A percentile compares a stretch with the other conserved stretches of the same genome.
Conservation (phyloP, 2,797 vertebrate species). For the Silurus lanzhouensis region DNA sequence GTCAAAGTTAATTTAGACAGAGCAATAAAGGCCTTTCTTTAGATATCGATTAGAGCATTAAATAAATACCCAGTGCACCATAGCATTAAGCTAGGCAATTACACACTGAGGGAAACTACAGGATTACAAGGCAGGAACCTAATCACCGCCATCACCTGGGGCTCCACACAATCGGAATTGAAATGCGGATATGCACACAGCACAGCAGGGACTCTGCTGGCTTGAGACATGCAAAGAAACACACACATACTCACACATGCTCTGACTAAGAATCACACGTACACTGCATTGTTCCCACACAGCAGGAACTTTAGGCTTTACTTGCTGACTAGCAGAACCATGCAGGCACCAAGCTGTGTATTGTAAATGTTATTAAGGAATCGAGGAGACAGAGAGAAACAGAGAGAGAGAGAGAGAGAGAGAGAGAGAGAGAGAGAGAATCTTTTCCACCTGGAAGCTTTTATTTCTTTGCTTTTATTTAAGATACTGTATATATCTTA, state of each 20-base stretch:
- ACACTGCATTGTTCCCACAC: slow-evolving; percentile 43
- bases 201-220: slow-evolving; percentile 25
- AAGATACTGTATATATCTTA: neutral
- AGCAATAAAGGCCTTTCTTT: slow-evolving; percentile 61
- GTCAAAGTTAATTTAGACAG: slow-evolving; percentile 66
- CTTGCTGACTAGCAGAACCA: slow-evolving; percentile 53
- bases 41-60: slow-evolving; percentile 66
- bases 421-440: slow-evolving; percentile 23
- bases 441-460: neutral
- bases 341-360: slow-evolving; percentile 44
- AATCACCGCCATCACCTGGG: slow-evolving; percentile 39
- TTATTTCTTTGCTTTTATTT: neutral
- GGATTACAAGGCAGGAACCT: slow-evolving; percentile 33
- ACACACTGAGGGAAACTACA: slow-evolving; percentile 53
- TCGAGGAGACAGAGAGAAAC: neutral
- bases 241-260: slow-evolving; percentile 31
- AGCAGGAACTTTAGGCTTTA: slow-evolving; percentile 44
- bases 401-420: slow-evolving; percentile 28
- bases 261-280: slow-evolving; percentile 1
- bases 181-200: slow-evolving; percentile 24
- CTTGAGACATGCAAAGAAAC: slow-evolving; percentile 34
- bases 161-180: slow-evolving; percentile 16
- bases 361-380: slow-evolving; percentile 58
- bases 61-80: slow-evolving; percentile 65
- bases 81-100: slow-evolving; percentile 60